Evolutionary conservation across 2,888 invertebrate species (phyloP), one percentile per base, ranked within the genome.

Genomic region (Apotomis turbidana): DNA sequence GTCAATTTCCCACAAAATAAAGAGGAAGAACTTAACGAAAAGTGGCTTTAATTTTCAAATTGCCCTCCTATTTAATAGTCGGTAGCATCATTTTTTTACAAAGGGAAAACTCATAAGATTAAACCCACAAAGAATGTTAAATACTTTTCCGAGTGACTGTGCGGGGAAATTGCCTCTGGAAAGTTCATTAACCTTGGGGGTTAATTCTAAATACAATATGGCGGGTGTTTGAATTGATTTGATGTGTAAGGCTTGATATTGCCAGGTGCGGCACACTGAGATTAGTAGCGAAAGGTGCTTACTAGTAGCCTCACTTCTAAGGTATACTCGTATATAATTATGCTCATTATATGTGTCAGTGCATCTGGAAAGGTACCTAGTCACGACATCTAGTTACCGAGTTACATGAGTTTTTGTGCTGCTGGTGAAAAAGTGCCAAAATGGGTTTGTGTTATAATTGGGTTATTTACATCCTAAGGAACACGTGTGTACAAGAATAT

Each of bases 11-110:
- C 9, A 12, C 36, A 5, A 52, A 44, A 12, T 5, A 49, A 49
- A 44, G 38, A 54, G 52, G 49, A 51, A 10, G 57, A 66, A 64
- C 44, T 66, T 54, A 57, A 71, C 51, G 61, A 74, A 74, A 74
- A 71, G 72, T 68, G 71, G 70, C 71, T 72, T 78, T 77, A 77
- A 78, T 76, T 77, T 77, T 75, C 68, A 78, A 79, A 79, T 77
- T 76, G 75, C 74, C 62, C 67, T 66, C 74, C 74, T 75, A 77
- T 79, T 78, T 79, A 77, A 75, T 74, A 75, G 72, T 60, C 58
- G 12, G 44, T 74, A 66, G 59, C 75, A 74, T 70, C 74, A 77
- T 78, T 78, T 73, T 76, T 76, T 76, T 74, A 75, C 77, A 78
- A 78, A 76, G 71, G 70, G 71, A 27, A 46, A 76, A 74, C 75